Evolutionary conservation across 2,888 invertebrate genomes (phyloP), one percentile per base, ranked within the genome.

Genomic region (Tetragonisca angustula): DNA sequence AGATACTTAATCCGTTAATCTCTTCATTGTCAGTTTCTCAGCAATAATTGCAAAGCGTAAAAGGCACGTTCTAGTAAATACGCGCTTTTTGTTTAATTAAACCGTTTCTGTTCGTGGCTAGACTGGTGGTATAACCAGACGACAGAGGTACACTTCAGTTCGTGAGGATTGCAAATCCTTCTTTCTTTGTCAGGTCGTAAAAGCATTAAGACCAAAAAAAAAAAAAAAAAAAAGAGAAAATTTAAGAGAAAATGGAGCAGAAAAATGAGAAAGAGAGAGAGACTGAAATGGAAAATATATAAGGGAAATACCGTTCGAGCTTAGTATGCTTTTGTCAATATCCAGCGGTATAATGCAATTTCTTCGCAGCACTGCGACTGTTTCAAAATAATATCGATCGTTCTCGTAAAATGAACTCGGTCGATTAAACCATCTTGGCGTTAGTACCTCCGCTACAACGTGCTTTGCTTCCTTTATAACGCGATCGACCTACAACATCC

Each of bases 331-430:
- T 64, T 65, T 77, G 54, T 64, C 76, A 24, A 77, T 65, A 65
- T 65, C n/a, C 49, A 24, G 11, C 24, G 24, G 43, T 49, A 21
- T 64, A 77, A 77, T 49, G 73, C 24, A 73, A 73, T 78, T 73
- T 56, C 77, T 65, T 0, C 19, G 27, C 19, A 54, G 43, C 52
- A 17, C 36, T 49, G 13, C 56, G 59, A 62, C 64, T 54, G 69
- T 64, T 64, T 83, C 78, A 50, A 83, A 86, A 83, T 79, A 59
- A 85, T 68, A 72, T 78, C 67, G 24, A 21, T 4, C 11, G 4
- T 13, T 43, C 17, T 24, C 36, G 21, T 15, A 65, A 62, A 68
- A 61, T 75, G n/a, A 21, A 70, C 59, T 65, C 78, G 52, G n/a
- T 67, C 67, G 43, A 24, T 67, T 67, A 67, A 21, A 59, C 36